Percentiles rank a stretch among this genome's conserved stretches.
phyloP scores from a whole-genome alignment of 2,797 vertebrate species.

The Bradypus variegatus region DNA sequence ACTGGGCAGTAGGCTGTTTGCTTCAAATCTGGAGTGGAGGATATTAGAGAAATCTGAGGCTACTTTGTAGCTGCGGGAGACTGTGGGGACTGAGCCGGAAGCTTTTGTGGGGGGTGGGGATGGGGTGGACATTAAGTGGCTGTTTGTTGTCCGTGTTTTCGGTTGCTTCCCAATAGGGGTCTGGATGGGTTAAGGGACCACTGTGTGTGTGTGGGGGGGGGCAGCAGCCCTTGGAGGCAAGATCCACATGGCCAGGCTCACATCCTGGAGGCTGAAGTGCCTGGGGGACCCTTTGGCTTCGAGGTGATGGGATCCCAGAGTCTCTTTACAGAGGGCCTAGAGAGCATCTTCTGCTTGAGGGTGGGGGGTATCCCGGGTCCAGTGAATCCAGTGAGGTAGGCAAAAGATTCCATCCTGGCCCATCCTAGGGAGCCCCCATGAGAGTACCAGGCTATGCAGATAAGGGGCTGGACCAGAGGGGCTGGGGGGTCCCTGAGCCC shows the following conservation, averaged over 20 bases:
- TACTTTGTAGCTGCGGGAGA: neutral
- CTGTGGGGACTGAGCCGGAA: neutral
- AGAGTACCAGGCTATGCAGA: neutral
- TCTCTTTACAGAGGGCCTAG: neutral
- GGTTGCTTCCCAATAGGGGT: neutral
- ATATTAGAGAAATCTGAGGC: neutral
- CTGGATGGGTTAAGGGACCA: neutral
- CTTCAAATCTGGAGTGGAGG: neutral
- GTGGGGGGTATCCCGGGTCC: neutral
- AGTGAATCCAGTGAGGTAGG: constrained; percentile 51
- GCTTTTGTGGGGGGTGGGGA: neutral
- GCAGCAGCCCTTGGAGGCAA: neutral
- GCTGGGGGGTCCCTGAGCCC: too few relatives aligned
- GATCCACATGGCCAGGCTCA: neutral
- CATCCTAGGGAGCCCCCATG: neutral
- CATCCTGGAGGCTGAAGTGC: neutral
- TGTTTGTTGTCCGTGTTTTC: neutral
- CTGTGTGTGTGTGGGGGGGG: too few relatives aligned
- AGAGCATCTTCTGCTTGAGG: neutral
- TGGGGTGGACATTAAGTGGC: neutral
- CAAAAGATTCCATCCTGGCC: neutral
- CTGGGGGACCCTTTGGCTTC: neutral
- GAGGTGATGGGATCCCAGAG: neutral
- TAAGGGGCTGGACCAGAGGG: neutral
- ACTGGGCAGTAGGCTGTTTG: neutral